A percentile compares a stretch with the other conserved stretches of the same genome.
Conservation (phyloP, 2,113 vertebrate species). For the Thryonomys swinderianus region DNA sequence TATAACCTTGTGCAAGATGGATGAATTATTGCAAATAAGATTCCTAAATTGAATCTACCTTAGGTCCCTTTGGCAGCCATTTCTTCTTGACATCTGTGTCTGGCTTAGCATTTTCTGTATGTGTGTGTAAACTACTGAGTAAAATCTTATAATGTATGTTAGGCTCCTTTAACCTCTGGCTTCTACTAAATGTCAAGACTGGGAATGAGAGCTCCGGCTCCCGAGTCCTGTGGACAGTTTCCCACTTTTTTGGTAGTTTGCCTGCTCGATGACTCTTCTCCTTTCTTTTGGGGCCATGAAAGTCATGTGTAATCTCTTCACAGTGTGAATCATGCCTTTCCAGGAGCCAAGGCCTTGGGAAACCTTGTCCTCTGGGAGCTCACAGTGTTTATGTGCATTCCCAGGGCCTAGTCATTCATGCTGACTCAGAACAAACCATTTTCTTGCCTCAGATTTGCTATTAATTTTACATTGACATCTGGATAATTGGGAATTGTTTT, state of each 20-base stretch:
- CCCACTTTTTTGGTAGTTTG: neutral
- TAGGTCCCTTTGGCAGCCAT: neutral
- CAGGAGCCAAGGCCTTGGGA: neutral
- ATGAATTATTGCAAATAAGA: neutral
- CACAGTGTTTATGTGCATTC: neutral
- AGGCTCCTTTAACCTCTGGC: neutral
- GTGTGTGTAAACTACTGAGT: neutral
- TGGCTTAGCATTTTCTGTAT: neutral
- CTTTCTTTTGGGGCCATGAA: neutral
- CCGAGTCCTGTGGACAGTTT: neutral
- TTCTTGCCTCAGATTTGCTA: neutral
- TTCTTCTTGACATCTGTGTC: neutral
- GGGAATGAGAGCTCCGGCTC: neutral
- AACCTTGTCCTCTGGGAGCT: neutral
- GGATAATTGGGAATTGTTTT: neutral
- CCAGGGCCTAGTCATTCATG: neutral
- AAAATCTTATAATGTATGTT: neutral
- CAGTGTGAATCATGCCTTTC: neutral
- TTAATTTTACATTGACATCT: neutral
- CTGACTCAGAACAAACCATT: neutral
- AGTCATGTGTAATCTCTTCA: neutral
- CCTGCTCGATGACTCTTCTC: neutral
- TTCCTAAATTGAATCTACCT: neutral
- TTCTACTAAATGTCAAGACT: neutral
- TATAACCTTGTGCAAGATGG: neutral